phyloP scores from a whole-genome alignment of 2,888 invertebrate genomes.

The Phasia obesa region DNA sequence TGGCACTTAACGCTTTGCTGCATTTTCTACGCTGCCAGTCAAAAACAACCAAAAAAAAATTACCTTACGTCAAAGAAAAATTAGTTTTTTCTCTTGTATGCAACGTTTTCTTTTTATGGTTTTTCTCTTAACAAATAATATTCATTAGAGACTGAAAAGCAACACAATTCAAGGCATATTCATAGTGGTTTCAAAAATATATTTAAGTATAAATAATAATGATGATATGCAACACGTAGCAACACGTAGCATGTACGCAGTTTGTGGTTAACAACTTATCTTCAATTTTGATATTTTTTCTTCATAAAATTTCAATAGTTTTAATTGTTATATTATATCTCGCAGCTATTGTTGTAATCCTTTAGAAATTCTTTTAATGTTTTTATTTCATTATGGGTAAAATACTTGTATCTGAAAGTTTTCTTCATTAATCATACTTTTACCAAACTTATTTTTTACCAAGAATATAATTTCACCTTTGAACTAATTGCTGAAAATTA shows the following conservation, averaged over 20 bases:
- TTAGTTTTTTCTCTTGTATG: conserved; percentile 54
- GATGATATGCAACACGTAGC: conserved; percentile 41
- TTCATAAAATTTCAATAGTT: conserved; percentile 48
- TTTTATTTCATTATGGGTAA: conserved; percentile 48
- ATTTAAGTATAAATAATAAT: conserved; percentile 3
- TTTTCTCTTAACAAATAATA: conserved; percentile 1
- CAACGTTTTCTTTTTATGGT: conserved; percentile 36
- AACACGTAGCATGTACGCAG: conserved; percentile 20
- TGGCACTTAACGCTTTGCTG: conserved; percentile 71
- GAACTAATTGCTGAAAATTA: too few species aligned
- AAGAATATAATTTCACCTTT: conserved; percentile 2
- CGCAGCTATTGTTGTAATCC: conserved; percentile 9
- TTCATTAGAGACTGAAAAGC: conserved; percentile 11
- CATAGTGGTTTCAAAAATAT: conserved; percentile 34
- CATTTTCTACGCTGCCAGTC: conserved; percentile 67
- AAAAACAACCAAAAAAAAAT: conserved; percentile 55
- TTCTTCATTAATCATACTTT: conserved; percentile 66
- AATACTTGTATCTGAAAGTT: conserved; percentile 28
- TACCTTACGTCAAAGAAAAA: conserved; percentile 65
- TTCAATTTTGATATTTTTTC: conserved; percentile 22
- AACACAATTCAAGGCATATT: conserved; percentile 40
- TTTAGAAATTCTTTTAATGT: conserved; percentile 11
- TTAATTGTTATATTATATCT: conserved; percentile 59
- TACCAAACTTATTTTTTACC: conserved; percentile 11
- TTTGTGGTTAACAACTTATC: conserved; percentile 56